These are phyloP conservation scores for Vultur gryphus DNA, from an alignment of 2,797 vertebrate genomes.

Conservation along the genomic window DNA sequence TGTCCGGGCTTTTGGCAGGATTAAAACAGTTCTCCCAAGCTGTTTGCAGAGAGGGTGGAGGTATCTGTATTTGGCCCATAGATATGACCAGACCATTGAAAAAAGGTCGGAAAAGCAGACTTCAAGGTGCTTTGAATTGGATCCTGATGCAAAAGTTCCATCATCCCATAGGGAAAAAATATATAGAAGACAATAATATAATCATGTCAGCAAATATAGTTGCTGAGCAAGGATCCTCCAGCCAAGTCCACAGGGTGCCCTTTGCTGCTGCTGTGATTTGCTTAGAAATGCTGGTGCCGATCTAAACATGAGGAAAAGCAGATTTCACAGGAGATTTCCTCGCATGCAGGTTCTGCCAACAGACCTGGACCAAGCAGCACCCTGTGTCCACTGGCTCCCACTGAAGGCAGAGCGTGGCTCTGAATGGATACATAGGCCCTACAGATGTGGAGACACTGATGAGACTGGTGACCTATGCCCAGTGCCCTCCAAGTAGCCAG, in stretches of 20 bases:
- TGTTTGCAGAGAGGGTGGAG: background rate
- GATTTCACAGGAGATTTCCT: background rate
- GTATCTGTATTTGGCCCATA: background rate
- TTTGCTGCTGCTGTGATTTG: background rate
- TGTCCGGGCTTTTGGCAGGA: background rate
- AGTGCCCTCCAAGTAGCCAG: background rate
- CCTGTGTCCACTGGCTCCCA: background rate
- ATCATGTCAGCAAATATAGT: background rate
- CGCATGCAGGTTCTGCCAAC: accelerated
- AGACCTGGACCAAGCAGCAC: background rate
- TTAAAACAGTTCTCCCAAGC: background rate
- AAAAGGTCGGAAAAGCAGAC: background rate
- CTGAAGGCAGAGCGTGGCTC: background rate
- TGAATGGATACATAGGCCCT: background rate
- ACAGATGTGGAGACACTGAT: no score
- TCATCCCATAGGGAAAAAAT: background rate
- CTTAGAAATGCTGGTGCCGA: background rate
- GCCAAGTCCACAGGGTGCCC: background rate
- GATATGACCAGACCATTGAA: background rate
- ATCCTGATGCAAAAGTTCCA: background rate
- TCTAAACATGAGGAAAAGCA: background rate
- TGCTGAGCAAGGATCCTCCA: background rate
- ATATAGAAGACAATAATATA: background rate
- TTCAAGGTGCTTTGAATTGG: background rate
- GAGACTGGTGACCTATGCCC: background rate